Conservation (phyloP, 2,888 invertebrate species). For the Aelia acuminata region DNA sequence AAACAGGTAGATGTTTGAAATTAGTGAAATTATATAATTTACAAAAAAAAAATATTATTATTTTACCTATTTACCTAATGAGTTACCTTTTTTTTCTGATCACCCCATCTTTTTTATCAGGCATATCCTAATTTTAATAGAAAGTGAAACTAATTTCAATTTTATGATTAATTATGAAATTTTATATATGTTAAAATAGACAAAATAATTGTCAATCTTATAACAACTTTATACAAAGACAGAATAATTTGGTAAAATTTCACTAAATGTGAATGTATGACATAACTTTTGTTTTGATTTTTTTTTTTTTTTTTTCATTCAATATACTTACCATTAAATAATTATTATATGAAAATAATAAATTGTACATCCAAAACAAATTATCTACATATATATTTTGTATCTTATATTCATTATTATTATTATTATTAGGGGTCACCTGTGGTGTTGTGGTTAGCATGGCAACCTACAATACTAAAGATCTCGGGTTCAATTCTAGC, state of each 20-base stretch:
- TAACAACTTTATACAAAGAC: neutral
- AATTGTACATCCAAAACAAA: too few species aligned
- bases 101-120: neutral
- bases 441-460: too few species aligned
- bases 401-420: too few species aligned
- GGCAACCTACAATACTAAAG: too few species aligned
- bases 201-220: neutral
- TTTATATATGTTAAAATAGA: neutral
- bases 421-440: too few species aligned
- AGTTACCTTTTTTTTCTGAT: neutral
- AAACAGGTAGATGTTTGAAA: conserved; percentile 1
- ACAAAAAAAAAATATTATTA: too few species aligned
- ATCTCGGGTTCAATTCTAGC: too few species aligned
- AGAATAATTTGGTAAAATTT: too few species aligned
- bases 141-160: neutral
- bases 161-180: neutral
- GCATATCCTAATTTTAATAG: neutral
- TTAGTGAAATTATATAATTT: neutral
- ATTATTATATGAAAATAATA: neutral
- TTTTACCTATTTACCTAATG: neutral
- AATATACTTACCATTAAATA: too few species aligned
- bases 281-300: neutral
- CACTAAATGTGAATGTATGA: neutral
- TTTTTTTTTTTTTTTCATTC: neutral
- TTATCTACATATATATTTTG: too few species aligned